Evolutionary conservation across 2,888 invertebrate genomes (phyloP).

Genomic region (Chouioia cunea): DNA sequence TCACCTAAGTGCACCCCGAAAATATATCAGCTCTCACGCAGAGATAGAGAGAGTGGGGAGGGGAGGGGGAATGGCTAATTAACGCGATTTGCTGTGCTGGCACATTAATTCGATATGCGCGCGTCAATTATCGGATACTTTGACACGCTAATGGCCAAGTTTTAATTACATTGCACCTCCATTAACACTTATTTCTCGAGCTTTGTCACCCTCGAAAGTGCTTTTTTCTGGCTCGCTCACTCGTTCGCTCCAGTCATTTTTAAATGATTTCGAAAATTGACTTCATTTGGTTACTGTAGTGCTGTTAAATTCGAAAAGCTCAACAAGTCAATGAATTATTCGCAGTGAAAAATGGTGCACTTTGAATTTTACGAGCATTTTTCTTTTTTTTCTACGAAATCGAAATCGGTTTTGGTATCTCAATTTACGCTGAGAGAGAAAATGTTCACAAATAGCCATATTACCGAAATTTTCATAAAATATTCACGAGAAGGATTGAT

Average conservation of each 20-base stretch:
- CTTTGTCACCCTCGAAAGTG: constrained; percentile 1
- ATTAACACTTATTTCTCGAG: constrained; percentile 40
- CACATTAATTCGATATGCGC: constrained; percentile 34
- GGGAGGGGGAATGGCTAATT: constrained; percentile 25
- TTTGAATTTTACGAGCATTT: no score
- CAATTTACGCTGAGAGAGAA: no score
- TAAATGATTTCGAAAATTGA: background rate
- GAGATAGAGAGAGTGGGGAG: no score
- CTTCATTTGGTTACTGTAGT: no score
- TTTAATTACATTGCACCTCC: constrained; percentile 49
- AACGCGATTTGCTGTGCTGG: constrained; percentile 28
- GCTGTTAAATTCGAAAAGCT: no score
- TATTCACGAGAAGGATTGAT: no score
- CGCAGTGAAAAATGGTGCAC: no score
- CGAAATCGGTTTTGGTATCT: no score
- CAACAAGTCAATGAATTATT: no score
- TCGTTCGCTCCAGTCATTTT: background rate
- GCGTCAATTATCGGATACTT: constrained; percentile 23
- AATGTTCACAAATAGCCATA: no score
- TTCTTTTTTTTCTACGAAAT: no score
- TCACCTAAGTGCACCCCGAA: constrained; percentile 14
- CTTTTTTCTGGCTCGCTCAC: background rate
- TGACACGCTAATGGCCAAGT: constrained; percentile 45
- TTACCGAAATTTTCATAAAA: no score
- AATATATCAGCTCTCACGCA: background rate